A percentile compares a stretch with the other conserved stretches of the same genome.
phyloP scores from a whole-genome alignment of 2,888 invertebrate genomes.

The Cremastinae sp. region DNA sequence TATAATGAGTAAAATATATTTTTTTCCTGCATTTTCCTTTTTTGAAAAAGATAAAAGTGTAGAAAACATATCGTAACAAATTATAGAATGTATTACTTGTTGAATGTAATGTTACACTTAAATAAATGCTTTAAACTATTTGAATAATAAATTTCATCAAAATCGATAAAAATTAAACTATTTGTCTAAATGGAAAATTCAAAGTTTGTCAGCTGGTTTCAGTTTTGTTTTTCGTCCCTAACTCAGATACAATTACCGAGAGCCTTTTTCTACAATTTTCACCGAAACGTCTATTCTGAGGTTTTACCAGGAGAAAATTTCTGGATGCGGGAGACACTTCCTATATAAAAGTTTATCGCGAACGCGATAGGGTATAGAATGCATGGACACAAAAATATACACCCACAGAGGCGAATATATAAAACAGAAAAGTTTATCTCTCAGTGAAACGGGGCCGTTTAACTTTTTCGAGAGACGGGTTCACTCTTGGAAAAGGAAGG shows the following conservation, averaged over 20 bases:
- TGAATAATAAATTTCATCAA: too few relatives aligned
- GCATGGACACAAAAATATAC: background rate
- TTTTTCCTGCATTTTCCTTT: too few relatives aligned
- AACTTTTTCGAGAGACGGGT: slow-evolving; percentile 59
- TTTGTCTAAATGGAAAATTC: too few relatives aligned
- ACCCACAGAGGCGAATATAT: slow-evolving; percentile 16
- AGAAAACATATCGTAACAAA: too few relatives aligned
- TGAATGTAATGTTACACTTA: too few relatives aligned
- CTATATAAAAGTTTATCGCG: slow-evolving; percentile 52
- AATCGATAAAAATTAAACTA: too few relatives aligned
- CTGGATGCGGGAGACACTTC: slow-evolving; percentile 33
- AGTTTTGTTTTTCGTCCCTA: background rate
- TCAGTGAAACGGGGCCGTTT: slow-evolving; percentile 54
- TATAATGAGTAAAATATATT: too few relatives aligned
- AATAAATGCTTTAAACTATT: too few relatives aligned
- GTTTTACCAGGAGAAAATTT: background rate
- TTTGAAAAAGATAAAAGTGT: too few relatives aligned
- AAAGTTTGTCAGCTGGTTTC: background rate
- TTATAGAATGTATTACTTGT: too few relatives aligned
- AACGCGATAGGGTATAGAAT: slow-evolving; percentile 2
- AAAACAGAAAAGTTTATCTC: slow-evolving; percentile 53
- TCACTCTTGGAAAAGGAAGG: slow-evolving; percentile 31
- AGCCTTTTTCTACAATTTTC: slow-evolving; percentile 9
- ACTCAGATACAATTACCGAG: background rate
- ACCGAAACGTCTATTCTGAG: slow-evolving; percentile 4